phyloP scores from a whole-genome alignment of 2,888 invertebrate genomes.

The Cantharis flavilabris region DNA sequence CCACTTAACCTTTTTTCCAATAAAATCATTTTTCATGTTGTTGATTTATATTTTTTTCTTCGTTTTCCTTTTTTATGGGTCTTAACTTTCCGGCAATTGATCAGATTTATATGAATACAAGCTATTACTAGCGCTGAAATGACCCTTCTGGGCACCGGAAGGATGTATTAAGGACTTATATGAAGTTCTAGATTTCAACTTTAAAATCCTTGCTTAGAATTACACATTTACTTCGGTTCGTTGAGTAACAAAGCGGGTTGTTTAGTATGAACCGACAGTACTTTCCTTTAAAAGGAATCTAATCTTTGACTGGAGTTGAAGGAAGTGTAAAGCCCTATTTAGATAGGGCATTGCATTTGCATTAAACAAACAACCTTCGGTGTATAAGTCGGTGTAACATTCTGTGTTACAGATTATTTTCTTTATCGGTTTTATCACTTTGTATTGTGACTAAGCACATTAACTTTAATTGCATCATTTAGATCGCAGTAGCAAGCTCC shows the following conservation, averaged over 20 bases:
- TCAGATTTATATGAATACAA: background rate
- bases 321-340: too few relatives aligned
- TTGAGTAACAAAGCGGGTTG: background rate
- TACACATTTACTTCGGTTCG: background rate
- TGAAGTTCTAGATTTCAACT: background rate
- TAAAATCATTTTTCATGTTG: background rate
- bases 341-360: too few relatives aligned
- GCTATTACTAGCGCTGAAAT: background rate
- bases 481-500: too few relatives aligned
- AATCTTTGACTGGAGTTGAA: too few relatives aligned
- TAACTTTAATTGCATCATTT: too few relatives aligned
- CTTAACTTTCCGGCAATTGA: background rate
- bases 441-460: too few relatives aligned
- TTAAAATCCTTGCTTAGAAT: background rate
- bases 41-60: background rate
- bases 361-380: too few relatives aligned
- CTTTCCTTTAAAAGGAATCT: too few relatives aligned
- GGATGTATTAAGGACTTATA: background rate
- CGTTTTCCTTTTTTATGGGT: background rate
- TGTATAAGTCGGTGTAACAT: too few relatives aligned
- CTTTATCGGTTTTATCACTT: too few relatives aligned
- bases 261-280: too few relatives aligned
- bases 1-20: background rate
- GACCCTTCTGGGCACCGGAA: background rate
- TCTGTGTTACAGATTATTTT: too few relatives aligned